Evolutionary conservation across 1,140 invertebrate genomes (phyloP), one percentile per base, ranked within the genome.

Genomic region (Drosophila truncata): DNA sequence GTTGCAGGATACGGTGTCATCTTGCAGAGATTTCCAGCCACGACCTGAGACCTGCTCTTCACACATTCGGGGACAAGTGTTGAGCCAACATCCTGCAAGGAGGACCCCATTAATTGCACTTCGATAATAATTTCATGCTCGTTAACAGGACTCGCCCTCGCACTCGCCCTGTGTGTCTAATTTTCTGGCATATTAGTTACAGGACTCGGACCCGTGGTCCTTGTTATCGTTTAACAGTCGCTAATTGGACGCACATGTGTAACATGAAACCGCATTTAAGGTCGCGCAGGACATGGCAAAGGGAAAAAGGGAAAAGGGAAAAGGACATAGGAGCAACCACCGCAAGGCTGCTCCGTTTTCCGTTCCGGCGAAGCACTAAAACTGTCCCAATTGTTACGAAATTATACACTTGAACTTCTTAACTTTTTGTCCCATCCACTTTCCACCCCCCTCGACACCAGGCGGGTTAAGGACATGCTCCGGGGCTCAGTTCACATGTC

Each of bases 191-290:
- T 88, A 90, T 88, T 88, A 81, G 85, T 88, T 88, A 81, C 82
- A 86, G 73, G 60, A 83, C 46, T 35, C 18, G 50, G 50, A 35
- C 46, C 70, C 41, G 29, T 16, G 35, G 58, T 41, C 58, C 70
- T 77, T 78, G 82, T 78, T 86, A 80, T 82, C 85, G 86, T 85
- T 90, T 82, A 90, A 84, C 74, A 85, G 86, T 79, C 85, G 85
- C 85, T 90, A 90, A 90, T 90, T 90, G 85, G 85, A 85, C 85
- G 84, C 85, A 90, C 85, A 90, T 90, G 85, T 90, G 85, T 90
- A 90, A 90, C 86, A 79, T 72, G 79, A 90, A 90, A 90, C 85
- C 85, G 75, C 85, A 90, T 90, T 90, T 85, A 90, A 90, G 69
- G 57, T 57, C 35, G 41, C 35, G 41, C 42, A 23, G 35, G 58